phyloP scores from a whole-genome alignment of 2,797 vertebrate genomes.

The Scyliorhinus canicula region DNA sequence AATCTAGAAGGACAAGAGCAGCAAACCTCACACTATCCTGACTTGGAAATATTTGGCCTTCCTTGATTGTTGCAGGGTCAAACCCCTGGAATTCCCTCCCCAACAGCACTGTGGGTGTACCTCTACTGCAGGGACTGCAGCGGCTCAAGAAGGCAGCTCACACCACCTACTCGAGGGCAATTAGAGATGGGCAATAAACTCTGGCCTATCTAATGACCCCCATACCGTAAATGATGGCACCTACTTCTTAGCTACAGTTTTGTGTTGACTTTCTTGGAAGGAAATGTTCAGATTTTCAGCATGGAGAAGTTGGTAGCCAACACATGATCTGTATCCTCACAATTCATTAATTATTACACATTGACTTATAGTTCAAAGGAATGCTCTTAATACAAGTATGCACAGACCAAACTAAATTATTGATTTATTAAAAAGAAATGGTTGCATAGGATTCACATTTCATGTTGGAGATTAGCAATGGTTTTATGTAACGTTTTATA shows the following conservation, averaged over 20 bases:
- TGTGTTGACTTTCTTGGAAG: neutral
- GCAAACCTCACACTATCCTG: too few species aligned
- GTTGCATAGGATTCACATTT: neutral
- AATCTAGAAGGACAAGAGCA: too few species aligned
- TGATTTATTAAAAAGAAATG: neutral
- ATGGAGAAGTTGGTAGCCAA: neutral
- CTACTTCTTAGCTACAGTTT: neutral
- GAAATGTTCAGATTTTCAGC: constrained; percentile 3
- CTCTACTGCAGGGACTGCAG: too few species aligned
- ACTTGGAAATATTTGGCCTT: too few species aligned
- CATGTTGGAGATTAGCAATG: neutral
- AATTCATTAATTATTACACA: neutral
- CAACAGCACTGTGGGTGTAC: too few species aligned
- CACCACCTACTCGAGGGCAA: too few species aligned
- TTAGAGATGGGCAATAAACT: too few species aligned
- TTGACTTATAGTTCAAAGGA: neutral
- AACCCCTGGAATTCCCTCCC: too few species aligned
- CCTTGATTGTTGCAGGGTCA: too few species aligned
- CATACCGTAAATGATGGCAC: too few species aligned
- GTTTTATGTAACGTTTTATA: constrained; percentile 18
- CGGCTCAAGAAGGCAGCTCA: too few species aligned
- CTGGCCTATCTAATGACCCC: too few species aligned
- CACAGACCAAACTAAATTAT: neutral
- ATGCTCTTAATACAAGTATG: neutral
- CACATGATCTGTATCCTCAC: neutral